These are phyloP conservation scores for Neelides folsomi DNA, from an alignment of 2,888 invertebrate genomes.

Conservation along the genomic window DNA sequence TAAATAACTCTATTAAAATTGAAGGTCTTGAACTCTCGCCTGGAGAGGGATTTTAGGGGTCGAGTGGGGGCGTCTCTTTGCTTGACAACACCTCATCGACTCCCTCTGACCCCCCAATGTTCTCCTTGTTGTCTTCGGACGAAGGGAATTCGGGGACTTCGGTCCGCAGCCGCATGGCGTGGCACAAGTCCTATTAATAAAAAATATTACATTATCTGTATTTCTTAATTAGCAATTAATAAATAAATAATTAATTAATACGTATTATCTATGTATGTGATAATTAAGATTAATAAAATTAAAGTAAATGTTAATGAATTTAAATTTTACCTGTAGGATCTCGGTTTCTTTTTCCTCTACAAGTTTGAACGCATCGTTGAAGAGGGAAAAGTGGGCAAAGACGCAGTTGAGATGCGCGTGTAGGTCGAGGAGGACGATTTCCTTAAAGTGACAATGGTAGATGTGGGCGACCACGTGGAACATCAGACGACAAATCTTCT, in stretches of 20 bases:
- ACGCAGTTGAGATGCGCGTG: constrained; percentile 95
- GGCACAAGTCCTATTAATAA: constrained; percentile 28
- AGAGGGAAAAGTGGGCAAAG: constrained; percentile 85
- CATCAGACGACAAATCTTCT: constrained; percentile 88
- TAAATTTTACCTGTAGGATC: constrained; percentile 54
- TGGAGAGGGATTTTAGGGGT: not conserved
- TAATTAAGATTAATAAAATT: not conserved
- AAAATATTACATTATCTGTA: not conserved
- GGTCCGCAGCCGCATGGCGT: constrained; percentile 32
- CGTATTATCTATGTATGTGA: not conserved
- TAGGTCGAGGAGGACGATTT: constrained; percentile 80
- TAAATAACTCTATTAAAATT: not conserved
- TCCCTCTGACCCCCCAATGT: constrained; percentile 18
- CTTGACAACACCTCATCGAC: no score
- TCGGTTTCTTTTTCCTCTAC: constrained; percentile 94
- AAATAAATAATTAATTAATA: not conserved
- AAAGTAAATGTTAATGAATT: not conserved
- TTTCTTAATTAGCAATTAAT: not conserved
- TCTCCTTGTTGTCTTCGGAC: constrained; percentile 33
- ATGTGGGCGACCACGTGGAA: constrained; percentile 97
- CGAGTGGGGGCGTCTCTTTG: not conserved
- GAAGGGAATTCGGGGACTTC: constrained; percentile 31
- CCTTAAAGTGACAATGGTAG: constrained; percentile 94
- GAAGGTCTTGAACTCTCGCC: not conserved
- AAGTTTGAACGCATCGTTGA: constrained; percentile 71